phyloP scores from a whole-genome alignment of 2,113 vertebrate species.

The Cavia porcellus region DNA sequence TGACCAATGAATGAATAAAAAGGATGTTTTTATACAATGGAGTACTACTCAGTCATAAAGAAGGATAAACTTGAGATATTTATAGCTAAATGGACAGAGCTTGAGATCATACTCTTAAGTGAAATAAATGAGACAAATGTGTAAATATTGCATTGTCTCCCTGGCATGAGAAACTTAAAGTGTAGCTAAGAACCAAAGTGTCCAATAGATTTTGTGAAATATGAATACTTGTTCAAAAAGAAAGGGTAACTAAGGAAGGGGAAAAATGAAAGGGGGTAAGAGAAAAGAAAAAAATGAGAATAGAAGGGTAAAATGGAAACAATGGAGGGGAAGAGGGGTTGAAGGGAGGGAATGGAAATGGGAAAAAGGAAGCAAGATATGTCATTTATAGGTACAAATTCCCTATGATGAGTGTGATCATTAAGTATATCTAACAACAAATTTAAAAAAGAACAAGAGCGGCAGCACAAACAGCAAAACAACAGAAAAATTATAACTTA shows the following conservation, averaged over 20 bases:
- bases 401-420: not conserved
- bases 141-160: not conserved
- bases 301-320: not conserved
- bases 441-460: not conserved
- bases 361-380: not conserved
- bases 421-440: not conserved
- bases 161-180: not conserved
- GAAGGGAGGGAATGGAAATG: not conserved
- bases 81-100: not conserved
- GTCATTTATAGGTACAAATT: not conserved
- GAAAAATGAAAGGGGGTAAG: not conserved
- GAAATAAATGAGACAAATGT: not conserved
- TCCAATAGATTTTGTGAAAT: not conserved
- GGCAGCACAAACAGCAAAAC: not conserved
- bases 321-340: not conserved
- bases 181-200: not conserved
- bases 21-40: not conserved
- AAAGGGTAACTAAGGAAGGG: not conserved
- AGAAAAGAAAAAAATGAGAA: not conserved
- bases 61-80: not conserved
- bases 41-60: not conserved
- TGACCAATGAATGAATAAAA: not conserved
- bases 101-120: not conserved
- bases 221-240: not conserved
- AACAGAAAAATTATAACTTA: not conserved